Conservation (phyloP, 2,888 invertebrate genomes). For the Hesperia comma region DNA sequence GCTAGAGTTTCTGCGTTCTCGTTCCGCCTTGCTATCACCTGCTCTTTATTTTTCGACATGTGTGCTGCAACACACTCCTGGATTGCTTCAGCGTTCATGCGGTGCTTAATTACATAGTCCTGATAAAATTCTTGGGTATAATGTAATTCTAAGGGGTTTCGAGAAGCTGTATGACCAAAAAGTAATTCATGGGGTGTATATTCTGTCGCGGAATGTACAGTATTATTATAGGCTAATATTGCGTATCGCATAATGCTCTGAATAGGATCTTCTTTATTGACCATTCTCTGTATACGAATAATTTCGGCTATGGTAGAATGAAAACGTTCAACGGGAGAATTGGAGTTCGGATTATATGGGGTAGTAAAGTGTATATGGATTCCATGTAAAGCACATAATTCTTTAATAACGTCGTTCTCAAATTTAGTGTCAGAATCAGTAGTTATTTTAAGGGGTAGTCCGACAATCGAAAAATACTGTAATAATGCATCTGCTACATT, state of each 20-base stretch:
- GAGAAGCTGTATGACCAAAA: conserved; percentile 48
- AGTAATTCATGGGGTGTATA: conserved; percentile 49
- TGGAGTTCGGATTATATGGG: conserved; percentile 39
- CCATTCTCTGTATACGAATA: conserved; percentile 41
- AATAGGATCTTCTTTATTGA: conserved; percentile 45
- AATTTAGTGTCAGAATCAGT: conserved; percentile 48
- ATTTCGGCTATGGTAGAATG: conserved; percentile 41
- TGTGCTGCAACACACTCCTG: conserved; percentile 41
- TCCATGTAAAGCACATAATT: conserved; percentile 38
- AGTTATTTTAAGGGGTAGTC: conserved; percentile 45
- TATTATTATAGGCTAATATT: conserved; percentile 48
- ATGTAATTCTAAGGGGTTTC: conserved; percentile 50
- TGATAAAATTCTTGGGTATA: conserved; percentile 77
- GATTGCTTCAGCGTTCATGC: conserved; percentile 40
- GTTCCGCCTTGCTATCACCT: conserved; percentile 39
- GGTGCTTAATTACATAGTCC: conserved; percentile 88
- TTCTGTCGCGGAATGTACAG: conserved; percentile 47
- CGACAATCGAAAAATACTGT: conserved; percentile 41
- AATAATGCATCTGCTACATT: conserved; percentile 45
- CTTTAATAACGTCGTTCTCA: conserved; percentile 47
- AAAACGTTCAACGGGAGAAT: conserved; percentile 41
- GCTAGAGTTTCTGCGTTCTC: conserved; percentile 36
- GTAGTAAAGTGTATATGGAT: conserved; percentile 41
- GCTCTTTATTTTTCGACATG: conserved; percentile 39
- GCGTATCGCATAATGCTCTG: conserved; percentile 46